Evolutionary conservation across 1,140 invertebrate genomes (phyloP), one percentile per base, ranked within the genome.

Genomic region (Drosophila nigromelanica): DNA sequence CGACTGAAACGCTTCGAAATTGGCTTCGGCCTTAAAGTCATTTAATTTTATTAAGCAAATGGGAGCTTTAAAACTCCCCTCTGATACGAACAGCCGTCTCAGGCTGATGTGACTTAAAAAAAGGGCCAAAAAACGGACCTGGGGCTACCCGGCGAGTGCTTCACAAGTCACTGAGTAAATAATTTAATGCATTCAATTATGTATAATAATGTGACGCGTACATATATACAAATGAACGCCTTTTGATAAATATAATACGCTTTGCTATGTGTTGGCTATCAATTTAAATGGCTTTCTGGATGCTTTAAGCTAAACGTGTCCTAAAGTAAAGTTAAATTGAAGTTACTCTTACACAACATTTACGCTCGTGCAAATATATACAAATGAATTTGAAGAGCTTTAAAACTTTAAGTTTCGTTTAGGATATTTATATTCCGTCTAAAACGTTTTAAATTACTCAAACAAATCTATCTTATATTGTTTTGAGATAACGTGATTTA

Each of bases 111-210:
- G 40, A 43, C 42, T n/a, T 14, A 21, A 21, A 6, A 72, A 52
- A 74, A 50, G 40, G 54, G 59, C 35, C 42, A 6, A 45, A 33
- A 30, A 60, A 42, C 37, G 63, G 40, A 35, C 51, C n/a, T 50
- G 8, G 27, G 52, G 12, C 43, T 12, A 39, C 42, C 37, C 51
- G 48, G 42, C 42, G 30, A 56, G 15, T 39, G 45, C 51, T 62
- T 74, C 59, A 69, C 77, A 76, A 71, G 63, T 71, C 76, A 76
- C 42, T 61, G 59, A 67, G 73, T 87, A 74, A 89, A 87, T 89
- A 83, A 89, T 89, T 79, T 70, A 89, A 55, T 62, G 63, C 61
- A 80, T 73, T 87, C 83, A 87, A 83, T 87, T 87, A 87, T 87
- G 83, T 87, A 89, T 70, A 74, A 78, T 87, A 87, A 78, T 73